Percentiles rank a stretch among this genome's conserved stretches.
Evolutionary conservation across 2,113 vertebrate genomes (phyloP).

Genomic region (Chrysemys picta): DNA sequence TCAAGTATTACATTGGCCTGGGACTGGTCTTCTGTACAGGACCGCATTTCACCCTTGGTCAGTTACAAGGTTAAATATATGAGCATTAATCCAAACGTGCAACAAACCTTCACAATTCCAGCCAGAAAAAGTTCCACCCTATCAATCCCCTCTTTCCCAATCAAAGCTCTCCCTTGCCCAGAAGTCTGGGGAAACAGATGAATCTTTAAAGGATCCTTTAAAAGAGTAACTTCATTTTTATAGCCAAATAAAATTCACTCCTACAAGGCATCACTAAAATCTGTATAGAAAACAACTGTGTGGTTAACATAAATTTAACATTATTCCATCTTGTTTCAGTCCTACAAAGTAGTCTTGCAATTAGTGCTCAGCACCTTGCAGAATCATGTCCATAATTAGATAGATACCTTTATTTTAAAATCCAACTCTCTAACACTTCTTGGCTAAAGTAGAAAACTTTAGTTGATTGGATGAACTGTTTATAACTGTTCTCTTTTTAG

Average conservation of each 20-base stretch:
- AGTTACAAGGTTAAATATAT: neutral
- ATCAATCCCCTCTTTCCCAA: neutral
- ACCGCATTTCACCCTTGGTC: rapidly evolving
- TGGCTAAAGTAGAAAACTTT: neutral
- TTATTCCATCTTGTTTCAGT: neutral
- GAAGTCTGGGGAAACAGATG: neutral
- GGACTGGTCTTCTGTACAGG: neutral
- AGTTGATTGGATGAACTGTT: neutral
- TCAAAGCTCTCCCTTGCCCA: neutral
- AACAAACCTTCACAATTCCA: neutral
- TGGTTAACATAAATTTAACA: neutral
- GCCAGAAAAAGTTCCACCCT: neutral
- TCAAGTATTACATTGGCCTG: neutral
- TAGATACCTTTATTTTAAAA: neutral
- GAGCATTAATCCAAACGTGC: neutral
- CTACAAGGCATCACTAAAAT: neutral
- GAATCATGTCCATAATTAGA: neutral
- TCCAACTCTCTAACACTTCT: neutral
- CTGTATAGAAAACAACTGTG: neutral
- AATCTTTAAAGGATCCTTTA: neutral
- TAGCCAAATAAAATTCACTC: neutral
- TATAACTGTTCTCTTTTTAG: neutral
- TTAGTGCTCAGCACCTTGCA: neutral
- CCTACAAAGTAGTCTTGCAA: neutral
- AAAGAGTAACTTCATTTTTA: neutral